Base-by-base conservation (phyloP, 2,113 vertebrate species). In the Hoplias malabaricus region DNA sequence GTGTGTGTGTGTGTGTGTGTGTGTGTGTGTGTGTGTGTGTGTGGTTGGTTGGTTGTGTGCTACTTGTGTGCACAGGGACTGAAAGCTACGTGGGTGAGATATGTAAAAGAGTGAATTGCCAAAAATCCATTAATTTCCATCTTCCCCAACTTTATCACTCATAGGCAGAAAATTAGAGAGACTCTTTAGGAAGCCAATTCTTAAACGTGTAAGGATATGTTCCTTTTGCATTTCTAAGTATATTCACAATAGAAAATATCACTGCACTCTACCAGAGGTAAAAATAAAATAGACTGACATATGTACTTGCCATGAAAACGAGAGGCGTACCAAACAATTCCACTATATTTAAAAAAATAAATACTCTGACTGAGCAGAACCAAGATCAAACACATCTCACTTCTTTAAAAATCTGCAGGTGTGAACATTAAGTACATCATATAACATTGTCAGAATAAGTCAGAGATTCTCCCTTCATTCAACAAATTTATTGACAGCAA, bases 41-140 rank as follows among this genome's bases (percentile, higher is more conserved):
- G 83, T 72, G 85, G 78, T 82, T 77, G 73, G 70, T 63, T 80
- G n/a, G n/a, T n/a, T n/a, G n/a, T n/a, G 76, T 16, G 74, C 57
- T 61, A 40, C 65, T 73, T 74, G 54, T 69, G 69, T 50, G 65
- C 71, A 31, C 38, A 61, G 46, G 57, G 73, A 79, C 68, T 70
- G n/a, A 40, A 72, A 65, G 75, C 68, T 53, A 66, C 73, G 46
- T 16, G 59, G 75, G 54, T 33, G 46, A 82, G 75, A 79, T 77
- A 70, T 71, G 50, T 69, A 67, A 79, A 79, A 73, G 56, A 48
- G 48, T 71, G 63, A 65, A 78, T 19, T 65, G 43, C 43, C 59
- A 75, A 74, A 74, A 48, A 63, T 62, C 34, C 6, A 23, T 63
- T 77, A 40, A 5, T 34, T 63, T 50, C 59, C 71, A 34, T 73